Conservation (phyloP, 2,113 vertebrate genomes). For the Procavia capensis region DNA sequence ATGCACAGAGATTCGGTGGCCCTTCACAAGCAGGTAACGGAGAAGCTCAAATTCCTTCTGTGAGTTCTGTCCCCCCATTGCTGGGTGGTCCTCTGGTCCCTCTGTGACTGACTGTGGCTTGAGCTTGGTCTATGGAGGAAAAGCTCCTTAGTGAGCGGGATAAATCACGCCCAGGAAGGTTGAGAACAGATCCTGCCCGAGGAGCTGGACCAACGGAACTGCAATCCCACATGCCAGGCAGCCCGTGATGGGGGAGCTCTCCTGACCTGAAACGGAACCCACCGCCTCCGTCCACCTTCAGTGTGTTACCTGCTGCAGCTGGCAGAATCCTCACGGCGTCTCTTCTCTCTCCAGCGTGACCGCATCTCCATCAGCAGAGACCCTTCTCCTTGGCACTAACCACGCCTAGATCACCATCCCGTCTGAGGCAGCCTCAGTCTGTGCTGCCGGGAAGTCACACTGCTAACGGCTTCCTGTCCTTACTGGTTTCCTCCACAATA, state of each 20-base stretch:
- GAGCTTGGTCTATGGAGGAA: background rate
- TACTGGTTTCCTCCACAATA: background rate
- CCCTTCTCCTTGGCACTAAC: background rate
- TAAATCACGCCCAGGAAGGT: constrained; percentile 5
- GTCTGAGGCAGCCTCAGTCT: background rate
- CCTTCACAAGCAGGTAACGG: background rate
- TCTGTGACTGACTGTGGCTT: background rate
- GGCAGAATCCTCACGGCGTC: background rate
- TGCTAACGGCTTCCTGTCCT: constrained; percentile 56
- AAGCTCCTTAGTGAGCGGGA: constrained; percentile 6
- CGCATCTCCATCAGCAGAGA: no score
- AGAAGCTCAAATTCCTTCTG: background rate
- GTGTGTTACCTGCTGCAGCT: background rate
- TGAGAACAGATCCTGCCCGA: constrained; percentile 38
- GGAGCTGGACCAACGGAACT: background rate
- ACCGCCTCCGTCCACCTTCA: background rate
- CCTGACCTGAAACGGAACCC: constrained; percentile 13
- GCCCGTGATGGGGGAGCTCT: background rate
- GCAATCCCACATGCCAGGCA: background rate
- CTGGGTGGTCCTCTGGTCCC: background rate
- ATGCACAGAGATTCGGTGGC: background rate
- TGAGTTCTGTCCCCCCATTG: background rate
- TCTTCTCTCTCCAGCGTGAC: constrained; percentile 12
- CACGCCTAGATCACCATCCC: background rate
- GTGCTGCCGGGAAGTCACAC: background rate